Evolutionary conservation across 2,797 vertebrate species (phyloP).

Genomic region (Halcyon leucocephala): DNA sequence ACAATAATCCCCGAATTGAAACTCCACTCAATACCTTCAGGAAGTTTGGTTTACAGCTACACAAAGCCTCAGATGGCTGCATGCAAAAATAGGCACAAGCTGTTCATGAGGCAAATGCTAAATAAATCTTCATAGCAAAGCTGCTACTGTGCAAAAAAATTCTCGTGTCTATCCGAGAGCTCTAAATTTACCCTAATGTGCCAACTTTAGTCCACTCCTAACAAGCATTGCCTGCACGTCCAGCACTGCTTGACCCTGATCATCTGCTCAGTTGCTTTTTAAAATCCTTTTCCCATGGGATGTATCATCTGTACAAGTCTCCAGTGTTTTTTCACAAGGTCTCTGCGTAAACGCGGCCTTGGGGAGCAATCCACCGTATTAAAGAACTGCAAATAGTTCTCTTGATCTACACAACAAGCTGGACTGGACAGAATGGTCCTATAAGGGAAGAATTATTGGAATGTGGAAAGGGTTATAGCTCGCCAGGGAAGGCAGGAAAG

Average conservation of each 20-base stretch:
- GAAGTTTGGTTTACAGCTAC: not conserved
- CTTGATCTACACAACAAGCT: conserved; percentile 4
- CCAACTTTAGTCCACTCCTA: not conserved
- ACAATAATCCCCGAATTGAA: not conserved
- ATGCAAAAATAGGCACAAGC: conserved; percentile 32
- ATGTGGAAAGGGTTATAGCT: not conserved
- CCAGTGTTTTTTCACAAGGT: not conserved
- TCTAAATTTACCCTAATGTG: not conserved
- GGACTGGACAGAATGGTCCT: not conserved
- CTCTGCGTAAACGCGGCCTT: not conserved
- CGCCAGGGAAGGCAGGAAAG: not conserved
- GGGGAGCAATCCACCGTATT: conserved; percentile 11
- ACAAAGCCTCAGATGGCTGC: not conserved
- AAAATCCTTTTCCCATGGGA: not conserved
- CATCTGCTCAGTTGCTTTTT: not conserved
- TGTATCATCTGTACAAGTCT: not conserved
- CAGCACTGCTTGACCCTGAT: not conserved
- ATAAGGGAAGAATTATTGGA: conserved; percentile 26
- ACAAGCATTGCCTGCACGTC: not conserved
- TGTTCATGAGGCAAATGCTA: not conserved
- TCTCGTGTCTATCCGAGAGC: not conserved
- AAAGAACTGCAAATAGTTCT: conserved; percentile 21
- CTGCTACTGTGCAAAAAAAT: not conserved
- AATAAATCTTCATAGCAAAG: not conserved
- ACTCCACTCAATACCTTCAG: not conserved